A percentile compares a stretch with the other conserved stretches of the same genome.
These are phyloP conservation scores for Ornithoptera priamus DNA, from an alignment of 2,888 invertebrate species.

Conservation along the genomic window DNA sequence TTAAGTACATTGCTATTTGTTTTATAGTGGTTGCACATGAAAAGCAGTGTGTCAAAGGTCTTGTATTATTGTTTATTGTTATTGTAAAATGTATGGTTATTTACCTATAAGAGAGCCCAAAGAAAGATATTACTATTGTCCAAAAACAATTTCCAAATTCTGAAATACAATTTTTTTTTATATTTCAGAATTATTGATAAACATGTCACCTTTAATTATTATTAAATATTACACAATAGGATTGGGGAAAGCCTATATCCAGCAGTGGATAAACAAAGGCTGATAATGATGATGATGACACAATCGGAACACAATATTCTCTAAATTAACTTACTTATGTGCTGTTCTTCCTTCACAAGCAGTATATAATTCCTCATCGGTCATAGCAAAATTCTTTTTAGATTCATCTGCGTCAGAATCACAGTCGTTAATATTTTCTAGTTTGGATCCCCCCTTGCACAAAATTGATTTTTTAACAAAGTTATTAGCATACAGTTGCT, in stretches of 20 bases:
- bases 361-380: slow-evolving; percentile 89
- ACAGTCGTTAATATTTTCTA: slow-evolving; percentile 48
- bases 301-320: background rate
- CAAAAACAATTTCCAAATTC: too few species aligned
- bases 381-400: slow-evolving; percentile 64
- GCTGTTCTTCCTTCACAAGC: slow-evolving; percentile 91
- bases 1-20: background rate
- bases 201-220: background rate
- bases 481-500: slow-evolving; percentile 57
- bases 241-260: too few species aligned
- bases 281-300: background rate
- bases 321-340: slow-evolving; percentile 83
- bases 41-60: background rate
- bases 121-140: too few species aligned
- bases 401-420: slow-evolving; percentile 50
- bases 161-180: too few species aligned
- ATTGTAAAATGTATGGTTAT: too few species aligned
- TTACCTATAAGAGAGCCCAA: too few species aligned
- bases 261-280: too few species aligned
- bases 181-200: background rate
- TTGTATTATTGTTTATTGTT: background rate
- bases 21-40: too few species aligned
- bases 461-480: slow-evolving; percentile 66
- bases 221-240: background rate
- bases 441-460: slow-evolving; percentile 53